phyloP scores from a whole-genome alignment of 2,888 invertebrate genomes.

The Eretmocerus hayati region DNA sequence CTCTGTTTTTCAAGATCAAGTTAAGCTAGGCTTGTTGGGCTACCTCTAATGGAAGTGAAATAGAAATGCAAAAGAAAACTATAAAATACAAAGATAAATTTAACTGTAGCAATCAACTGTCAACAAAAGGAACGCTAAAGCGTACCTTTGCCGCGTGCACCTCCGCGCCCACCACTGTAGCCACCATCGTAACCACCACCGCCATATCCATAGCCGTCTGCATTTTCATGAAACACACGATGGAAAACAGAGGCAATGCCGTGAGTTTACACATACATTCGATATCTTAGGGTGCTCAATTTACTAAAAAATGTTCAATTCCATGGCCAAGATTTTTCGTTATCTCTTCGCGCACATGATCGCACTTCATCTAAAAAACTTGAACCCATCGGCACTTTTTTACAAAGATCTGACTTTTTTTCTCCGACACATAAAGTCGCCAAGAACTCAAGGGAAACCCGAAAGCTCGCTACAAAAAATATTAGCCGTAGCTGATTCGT shows the following conservation, averaged over 20 bases:
- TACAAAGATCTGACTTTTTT: not conserved
- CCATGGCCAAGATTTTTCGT: not conserved
- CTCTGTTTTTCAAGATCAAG: no score
- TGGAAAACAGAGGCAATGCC: conserved; percentile 32
- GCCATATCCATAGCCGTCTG: conserved; percentile 73
- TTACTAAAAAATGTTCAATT: not conserved
- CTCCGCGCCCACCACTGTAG: conserved; percentile 77
- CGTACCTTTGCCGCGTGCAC: conserved; percentile 83
- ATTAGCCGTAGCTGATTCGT: no score
- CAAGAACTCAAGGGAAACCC: no score
- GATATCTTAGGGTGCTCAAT: not conserved
- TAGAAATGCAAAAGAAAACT: no score
- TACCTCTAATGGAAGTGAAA: no score
- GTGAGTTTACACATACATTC: not conserved
- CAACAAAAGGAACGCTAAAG: conserved; percentile 46
- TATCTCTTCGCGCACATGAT: conserved; percentile 21
- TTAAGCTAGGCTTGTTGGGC: no score
- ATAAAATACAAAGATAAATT: no score
- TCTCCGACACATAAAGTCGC: no score
- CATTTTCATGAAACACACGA: conserved; percentile 47
- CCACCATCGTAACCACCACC: conserved; percentile 84
- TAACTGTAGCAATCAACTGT: no score
- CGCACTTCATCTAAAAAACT: conserved; percentile 5
- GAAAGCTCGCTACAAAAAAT: no score
- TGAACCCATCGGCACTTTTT: not conserved